Evolutionary conservation across 2,113 vertebrate genomes (phyloP), one percentile per base, ranked within the genome.

Genomic region (Percopsis transmontana): DNA sequence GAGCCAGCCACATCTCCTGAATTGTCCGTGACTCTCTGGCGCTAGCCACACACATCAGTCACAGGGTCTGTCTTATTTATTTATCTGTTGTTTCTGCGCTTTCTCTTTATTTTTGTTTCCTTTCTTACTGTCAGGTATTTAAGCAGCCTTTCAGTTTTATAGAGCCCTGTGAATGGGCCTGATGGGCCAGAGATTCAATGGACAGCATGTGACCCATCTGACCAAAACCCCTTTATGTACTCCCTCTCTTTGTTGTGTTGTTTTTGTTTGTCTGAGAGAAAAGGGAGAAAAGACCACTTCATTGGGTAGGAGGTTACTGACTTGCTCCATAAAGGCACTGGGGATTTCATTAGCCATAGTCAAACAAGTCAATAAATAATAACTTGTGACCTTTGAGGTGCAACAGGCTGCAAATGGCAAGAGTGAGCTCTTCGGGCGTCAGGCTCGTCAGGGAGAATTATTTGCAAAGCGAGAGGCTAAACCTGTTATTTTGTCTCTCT

Each of bases 121-220:
- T 91, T 92, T 90, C 87, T 79, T 87, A 88, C 86, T 91, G 91
- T 91, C 89, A 91, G 90, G 89, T 92, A 90, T 92, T 93, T 93
- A 90, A 92, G 91, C 90, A 85, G 88, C 85, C 90, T 92, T 91
- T 90, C 90, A 86, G 91, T 88, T 91, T 93, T 92, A 91, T 91
- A 77, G 84, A 81, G 72, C 40, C 67, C 3, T n/a, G 52, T 92
- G 90, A 93, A 92, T 90, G 72, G 87, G 86, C 74, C 84, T 90
- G 92, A 92, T 91, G 91, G 89, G 89, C 82, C 70, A 44, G 80
- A 66, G 79, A 74, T 82, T 92, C 89, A 92, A 91, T 85, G 84
- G 90, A 85, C 92, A 92, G 90, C 90, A 91, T 93, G 91, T 92
- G 91, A 91, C 92, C 92, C 92, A 92, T 92, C 90, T 92, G 91